A percentile compares a stretch with the other conserved stretches of the same genome.
phyloP scores from a whole-genome alignment of 2,797 vertebrate species.

The Streptopelia turtur region DNA sequence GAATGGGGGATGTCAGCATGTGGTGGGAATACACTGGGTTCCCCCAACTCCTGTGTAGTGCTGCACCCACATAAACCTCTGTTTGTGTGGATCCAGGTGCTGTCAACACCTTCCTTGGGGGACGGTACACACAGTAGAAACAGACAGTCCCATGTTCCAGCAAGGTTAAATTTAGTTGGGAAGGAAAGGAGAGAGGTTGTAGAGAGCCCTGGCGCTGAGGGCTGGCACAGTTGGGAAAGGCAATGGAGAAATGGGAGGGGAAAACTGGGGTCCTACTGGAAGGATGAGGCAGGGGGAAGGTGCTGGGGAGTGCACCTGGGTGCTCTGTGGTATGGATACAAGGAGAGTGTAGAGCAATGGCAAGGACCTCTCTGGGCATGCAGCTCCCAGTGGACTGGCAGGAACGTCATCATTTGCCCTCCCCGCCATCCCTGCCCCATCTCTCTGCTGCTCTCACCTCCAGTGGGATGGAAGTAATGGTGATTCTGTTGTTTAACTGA shows the following conservation, averaged over 20 bases:
- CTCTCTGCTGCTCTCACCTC: background rate
- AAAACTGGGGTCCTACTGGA: background rate
- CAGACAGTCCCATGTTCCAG: rapidly evolving
- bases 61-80: background rate
- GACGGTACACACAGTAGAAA: rapidly evolving
- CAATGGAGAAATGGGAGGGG: background rate
- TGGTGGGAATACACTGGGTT: background rate
- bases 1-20: background rate
- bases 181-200: background rate
- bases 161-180: rapidly evolving
- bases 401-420: background rate
- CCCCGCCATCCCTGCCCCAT: background rate
- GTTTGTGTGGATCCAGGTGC: background rate
- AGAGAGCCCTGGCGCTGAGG: background rate
- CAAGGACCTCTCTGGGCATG: rapidly evolving
- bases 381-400: background rate
- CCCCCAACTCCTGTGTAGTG: background rate
- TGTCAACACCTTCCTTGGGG: background rate
- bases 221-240: background rate
- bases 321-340: background rate
- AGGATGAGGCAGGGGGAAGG: background rate
- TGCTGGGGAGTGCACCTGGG: background rate
- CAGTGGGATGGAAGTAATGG: background rate
- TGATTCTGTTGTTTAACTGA: background rate
- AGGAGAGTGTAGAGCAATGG: background rate